phyloP scores from a whole-genome alignment of 2,888 invertebrate species.

The Tanaodytes sp. region DNA sequence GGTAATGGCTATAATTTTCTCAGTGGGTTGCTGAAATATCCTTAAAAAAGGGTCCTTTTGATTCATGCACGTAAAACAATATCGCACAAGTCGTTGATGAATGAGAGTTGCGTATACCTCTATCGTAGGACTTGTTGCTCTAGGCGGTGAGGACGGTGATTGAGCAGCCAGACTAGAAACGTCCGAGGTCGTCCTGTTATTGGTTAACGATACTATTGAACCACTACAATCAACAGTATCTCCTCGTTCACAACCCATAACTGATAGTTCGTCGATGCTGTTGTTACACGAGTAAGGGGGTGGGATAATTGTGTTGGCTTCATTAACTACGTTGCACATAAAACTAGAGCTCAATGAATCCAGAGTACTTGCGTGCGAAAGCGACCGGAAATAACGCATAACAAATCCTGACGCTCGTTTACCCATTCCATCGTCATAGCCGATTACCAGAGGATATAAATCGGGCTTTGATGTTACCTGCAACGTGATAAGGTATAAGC shows the following conservation, averaged over 20 bases:
- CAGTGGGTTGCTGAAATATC: too few species aligned
- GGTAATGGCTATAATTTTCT: too few species aligned
- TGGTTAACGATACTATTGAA: slow-evolving; percentile 68
- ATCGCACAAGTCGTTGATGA: too few species aligned
- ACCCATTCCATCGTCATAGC: slow-evolving; percentile 80
- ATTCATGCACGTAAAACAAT: too few species aligned
- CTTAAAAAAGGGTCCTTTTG: too few species aligned
- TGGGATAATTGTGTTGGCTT: slow-evolving; percentile 88
- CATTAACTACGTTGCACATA: slow-evolving; percentile 88
- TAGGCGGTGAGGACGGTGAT: slow-evolving; percentile 83
- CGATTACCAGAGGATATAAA: slow-evolving; percentile 87
- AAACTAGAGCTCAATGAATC: slow-evolving; percentile 91
- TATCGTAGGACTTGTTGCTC: slow-evolving; percentile 87
- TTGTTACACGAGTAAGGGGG: slow-evolving; percentile 88
- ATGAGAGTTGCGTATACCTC: slow-evolving; percentile 73
- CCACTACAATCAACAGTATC: slow-evolving; percentile 63
- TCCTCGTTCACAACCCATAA: slow-evolving; percentile 65
- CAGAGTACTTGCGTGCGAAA: slow-evolving; percentile 88
- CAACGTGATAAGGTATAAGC: slow-evolving; percentile 18
- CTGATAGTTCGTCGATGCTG: slow-evolving; percentile 79
- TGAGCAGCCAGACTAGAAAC: slow-evolving; percentile 82
- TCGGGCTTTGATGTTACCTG: slow-evolving; percentile 90
- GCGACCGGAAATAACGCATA: slow-evolving; percentile 87
- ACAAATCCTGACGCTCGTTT: slow-evolving; percentile 85
- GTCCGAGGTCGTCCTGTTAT: slow-evolving; percentile 78